Percentiles rank a stretch among this genome's conserved stretches.
Conservation (phyloP, 2,888 invertebrate genomes). For the Coenonympha arcania region DNA sequence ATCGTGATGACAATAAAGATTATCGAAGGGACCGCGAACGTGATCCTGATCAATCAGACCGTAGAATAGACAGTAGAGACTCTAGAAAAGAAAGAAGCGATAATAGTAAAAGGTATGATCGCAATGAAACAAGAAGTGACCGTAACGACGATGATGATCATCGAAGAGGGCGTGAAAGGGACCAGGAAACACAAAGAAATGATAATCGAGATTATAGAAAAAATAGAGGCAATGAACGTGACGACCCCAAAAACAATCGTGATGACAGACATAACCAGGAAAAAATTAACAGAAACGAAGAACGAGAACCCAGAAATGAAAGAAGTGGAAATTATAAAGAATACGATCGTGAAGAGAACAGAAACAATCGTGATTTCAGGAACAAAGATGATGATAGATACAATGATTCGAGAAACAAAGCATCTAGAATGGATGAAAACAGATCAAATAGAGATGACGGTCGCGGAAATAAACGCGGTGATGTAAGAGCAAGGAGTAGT, state of each 20-base stretch:
- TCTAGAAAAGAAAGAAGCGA: slow-evolving; percentile 19
- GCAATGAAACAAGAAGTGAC: slow-evolving; percentile 1
- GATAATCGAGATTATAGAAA: slow-evolving; percentile 19
- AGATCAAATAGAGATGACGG: neutral
- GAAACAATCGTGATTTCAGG: neutral
- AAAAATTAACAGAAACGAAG: slow-evolving; percentile 10
- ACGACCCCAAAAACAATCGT: neutral
- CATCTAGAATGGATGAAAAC: neutral
- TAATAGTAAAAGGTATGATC: slow-evolving; percentile 9
- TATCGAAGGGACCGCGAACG: neutral
- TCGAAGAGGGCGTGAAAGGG: neutral
- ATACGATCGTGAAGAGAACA: slow-evolving; percentile 1
- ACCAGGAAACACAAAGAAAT: slow-evolving; percentile 14
- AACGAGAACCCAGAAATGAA: slow-evolving; percentile 16
- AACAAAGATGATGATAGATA: neutral
- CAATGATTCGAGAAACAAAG: neutral
- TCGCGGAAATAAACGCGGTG: neutral
- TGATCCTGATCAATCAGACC: slow-evolving; percentile 5
- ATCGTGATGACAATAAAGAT: neutral
- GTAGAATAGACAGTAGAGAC: slow-evolving; percentile 18
- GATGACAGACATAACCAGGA: slow-evolving; percentile 12
- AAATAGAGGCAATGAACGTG: slow-evolving; percentile 12
- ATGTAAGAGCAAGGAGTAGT: slow-evolving; percentile 6
- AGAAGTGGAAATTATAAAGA: slow-evolving; percentile 19
- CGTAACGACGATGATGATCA: neutral